A percentile compares a stretch with the other conserved stretches of the same genome.
These are phyloP conservation scores for Cichlasoma orientale DNA, from an alignment of 2,797 vertebrate genomes.

Conservation along the genomic window DNA sequence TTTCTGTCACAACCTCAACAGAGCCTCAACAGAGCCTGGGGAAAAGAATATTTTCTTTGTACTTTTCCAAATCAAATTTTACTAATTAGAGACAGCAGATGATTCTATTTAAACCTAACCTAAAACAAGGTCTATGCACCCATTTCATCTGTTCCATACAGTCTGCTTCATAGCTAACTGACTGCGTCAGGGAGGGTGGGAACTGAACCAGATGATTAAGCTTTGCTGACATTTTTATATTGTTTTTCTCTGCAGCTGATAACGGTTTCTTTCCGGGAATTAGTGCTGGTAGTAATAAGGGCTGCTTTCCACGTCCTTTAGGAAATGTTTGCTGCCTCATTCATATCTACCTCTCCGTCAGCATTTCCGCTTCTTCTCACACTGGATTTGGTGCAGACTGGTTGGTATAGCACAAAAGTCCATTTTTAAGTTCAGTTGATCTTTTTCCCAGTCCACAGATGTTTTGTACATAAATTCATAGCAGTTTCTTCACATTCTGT, in stretches of 20 bases:
- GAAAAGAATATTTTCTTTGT: neutral
- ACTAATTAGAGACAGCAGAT: neutral
- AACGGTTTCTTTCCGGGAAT: neutral
- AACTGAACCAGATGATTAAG: neutral
- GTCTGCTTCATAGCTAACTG: neutral
- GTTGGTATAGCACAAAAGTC: neutral
- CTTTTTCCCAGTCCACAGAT: neutral
- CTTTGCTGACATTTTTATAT: neutral
- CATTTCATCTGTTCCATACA: neutral
- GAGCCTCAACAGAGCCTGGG: neutral
- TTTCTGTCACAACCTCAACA: neutral
- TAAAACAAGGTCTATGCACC: neutral
- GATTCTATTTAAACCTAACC: neutral
- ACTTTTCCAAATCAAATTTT: no score
- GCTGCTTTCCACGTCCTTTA: neutral
- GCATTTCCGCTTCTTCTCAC: neutral
- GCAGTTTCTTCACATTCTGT: neutral
- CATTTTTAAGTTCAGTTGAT: neutral
- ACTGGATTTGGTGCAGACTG: neutral
- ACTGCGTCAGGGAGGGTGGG: neutral
- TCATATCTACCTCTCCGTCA: neutral
- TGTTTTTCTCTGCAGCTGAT: neutral
- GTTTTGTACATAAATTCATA: neutral
- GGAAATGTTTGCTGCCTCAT: neutral
- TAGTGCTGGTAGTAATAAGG: neutral